phyloP scores from a whole-genome alignment of 2,888 invertebrate genomes.

The Sabatieria punctata region DNA sequence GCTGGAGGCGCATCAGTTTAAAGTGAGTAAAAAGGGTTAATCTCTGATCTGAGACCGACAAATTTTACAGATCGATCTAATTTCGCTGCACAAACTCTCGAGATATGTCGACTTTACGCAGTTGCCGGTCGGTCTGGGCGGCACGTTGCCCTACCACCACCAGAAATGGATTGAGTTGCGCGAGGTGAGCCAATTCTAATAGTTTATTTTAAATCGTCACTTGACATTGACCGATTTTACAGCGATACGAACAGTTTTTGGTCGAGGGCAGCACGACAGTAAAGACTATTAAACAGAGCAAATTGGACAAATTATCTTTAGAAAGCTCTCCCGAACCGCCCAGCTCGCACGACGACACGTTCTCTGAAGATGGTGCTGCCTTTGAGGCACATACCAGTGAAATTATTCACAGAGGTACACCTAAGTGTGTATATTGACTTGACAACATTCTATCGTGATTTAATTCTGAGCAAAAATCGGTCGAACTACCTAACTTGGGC shows the following conservation, averaged over 20 bases:
- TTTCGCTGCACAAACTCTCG: constrained; percentile 49
- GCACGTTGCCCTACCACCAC: constrained; percentile 52
- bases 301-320: no score
- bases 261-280: constrained; percentile 45
- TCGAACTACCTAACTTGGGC: no score
- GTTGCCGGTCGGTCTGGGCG: constrained; percentile 54
- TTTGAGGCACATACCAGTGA: no score
- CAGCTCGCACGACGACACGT: no score
- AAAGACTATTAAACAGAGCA: no score
- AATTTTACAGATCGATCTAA: constrained; percentile 47
- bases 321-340: no score
- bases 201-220: background rate
- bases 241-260: constrained; percentile 53
- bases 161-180: constrained; percentile 55
- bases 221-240: constrained; percentile 10
- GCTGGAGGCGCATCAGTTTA: constrained; percentile 21
- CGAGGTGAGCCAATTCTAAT: constrained; percentile 48
- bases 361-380: no score
- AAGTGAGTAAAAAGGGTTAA: background rate
- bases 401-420: no score
- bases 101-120: constrained; percentile 51
- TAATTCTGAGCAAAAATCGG: no score
- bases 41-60: background rate
- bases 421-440: no score
- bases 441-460: no score